Evolutionary conservation across 2,888 invertebrate genomes (phyloP).

Genomic region (Nomada goodeniana): DNA sequence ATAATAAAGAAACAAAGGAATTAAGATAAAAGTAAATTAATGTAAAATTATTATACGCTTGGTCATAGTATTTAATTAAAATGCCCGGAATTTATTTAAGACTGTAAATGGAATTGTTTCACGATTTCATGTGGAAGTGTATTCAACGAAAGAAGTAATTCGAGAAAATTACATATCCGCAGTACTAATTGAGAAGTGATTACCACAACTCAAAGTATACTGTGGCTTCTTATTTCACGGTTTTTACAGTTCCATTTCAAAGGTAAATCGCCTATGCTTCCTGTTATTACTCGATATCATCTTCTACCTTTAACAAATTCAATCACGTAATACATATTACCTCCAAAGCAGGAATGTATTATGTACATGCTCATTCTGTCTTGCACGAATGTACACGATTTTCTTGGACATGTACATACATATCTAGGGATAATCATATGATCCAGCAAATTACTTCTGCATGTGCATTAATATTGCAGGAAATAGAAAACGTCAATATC

Average conservation of each 20-base stretch:
- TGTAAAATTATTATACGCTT: neutral
- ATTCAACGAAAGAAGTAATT: too few species aligned
- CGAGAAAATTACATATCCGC: neutral
- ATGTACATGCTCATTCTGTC: neutral
- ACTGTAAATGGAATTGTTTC: too few species aligned
- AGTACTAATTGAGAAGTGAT: constrained; percentile 23
- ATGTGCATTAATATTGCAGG: too few species aligned
- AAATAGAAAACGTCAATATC: too few species aligned
- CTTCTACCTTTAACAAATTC: constrained; percentile 25
- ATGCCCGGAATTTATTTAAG: too few species aligned
- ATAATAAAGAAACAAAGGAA: too few species aligned
- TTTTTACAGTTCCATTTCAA: constrained; percentile 22
- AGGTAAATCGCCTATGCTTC: constrained; percentile 22
- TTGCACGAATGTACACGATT: neutral
- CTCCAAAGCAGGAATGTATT: neutral
- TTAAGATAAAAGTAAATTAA: neutral
- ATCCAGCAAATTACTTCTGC: too few species aligned
- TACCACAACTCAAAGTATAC: neutral
- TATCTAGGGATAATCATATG: too few species aligned
- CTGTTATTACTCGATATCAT: constrained; percentile 47
- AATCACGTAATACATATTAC: neutral
- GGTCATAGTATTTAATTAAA: neutral
- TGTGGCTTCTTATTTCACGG: constrained; percentile 16
- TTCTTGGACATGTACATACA: neutral
- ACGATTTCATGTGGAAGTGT: too few species aligned